A percentile compares a stretch with the other conserved stretches of the same genome.
Conservation (phyloP, 2,888 invertebrate genomes). For the Dastarcus helophoroides region DNA sequence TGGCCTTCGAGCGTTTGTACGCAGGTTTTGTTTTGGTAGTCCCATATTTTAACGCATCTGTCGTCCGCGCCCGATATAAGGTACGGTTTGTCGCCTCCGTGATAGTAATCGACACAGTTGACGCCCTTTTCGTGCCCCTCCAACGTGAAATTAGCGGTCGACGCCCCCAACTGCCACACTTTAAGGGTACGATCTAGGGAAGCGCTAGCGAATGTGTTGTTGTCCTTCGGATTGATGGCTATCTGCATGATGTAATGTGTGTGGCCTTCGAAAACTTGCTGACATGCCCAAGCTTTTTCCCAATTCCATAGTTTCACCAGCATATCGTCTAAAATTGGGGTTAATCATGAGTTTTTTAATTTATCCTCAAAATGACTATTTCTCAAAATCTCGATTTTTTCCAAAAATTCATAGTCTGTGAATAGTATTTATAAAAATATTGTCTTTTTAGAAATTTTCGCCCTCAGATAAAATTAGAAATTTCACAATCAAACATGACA, state of each 20-base stretch:
- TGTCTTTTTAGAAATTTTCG: too few species aligned
- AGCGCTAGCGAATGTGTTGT: slow-evolving; percentile 99
- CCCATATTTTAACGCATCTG: slow-evolving; percentile 97
- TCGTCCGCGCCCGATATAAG: slow-evolving; percentile 98
- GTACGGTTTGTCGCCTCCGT: slow-evolving; percentile 96
- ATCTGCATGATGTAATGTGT: slow-evolving; percentile 99
- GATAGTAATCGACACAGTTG: slow-evolving; percentile 98
- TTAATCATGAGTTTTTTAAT: too few species aligned
- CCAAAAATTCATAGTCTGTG: too few species aligned
- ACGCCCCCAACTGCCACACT: slow-evolving; percentile 96
- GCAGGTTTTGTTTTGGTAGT: slow-evolving; percentile 98
- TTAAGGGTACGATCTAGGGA: slow-evolving; percentile 96
- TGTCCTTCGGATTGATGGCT: slow-evolving; percentile 98
- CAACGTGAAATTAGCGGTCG: slow-evolving; percentile 94
- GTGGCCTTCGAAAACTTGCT: slow-evolving; percentile 98
- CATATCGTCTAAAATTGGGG: slow-evolving; percentile 77
- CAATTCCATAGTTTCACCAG: slow-evolving; percentile 99
- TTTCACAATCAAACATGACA: too few species aligned
- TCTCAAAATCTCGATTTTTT: too few species aligned
- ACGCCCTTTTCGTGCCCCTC: slow-evolving; percentile 99
- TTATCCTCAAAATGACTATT: too few species aligned
- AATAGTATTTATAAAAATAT: too few species aligned
- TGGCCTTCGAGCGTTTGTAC: slow-evolving; percentile 97
- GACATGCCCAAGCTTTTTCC: slow-evolving; percentile 97
- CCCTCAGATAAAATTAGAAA: too few species aligned